Conservation (phyloP, 2,113 vertebrate genomes). For the Anhinga anhinga region DNA sequence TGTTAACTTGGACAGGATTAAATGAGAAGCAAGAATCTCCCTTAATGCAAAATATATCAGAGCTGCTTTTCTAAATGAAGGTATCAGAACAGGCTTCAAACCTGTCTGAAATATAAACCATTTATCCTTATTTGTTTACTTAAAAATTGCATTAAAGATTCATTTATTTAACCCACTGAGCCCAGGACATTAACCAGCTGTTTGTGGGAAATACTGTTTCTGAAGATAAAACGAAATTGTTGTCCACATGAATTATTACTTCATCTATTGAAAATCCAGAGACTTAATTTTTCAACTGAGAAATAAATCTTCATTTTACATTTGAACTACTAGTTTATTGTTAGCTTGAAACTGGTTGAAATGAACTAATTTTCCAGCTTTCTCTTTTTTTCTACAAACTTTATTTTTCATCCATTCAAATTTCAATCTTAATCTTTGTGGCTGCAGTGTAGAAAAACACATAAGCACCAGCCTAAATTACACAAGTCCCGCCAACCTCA, state of each 20-base stretch:
- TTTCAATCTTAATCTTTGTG: not conserved
- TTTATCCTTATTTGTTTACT: not conserved
- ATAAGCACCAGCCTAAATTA: not conserved
- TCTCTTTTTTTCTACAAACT: not conserved
- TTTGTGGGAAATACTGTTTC: not conserved
- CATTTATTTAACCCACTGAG: not conserved
- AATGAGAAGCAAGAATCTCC: not conserved
- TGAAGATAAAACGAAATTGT: not conserved
- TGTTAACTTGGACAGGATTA: not conserved
- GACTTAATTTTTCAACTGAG: not conserved
- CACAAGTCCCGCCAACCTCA: not conserved
- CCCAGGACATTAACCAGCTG: not conserved
- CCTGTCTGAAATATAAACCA: not conserved
- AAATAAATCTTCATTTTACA: not conserved
- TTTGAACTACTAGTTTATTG: not conserved
- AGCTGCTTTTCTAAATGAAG: not conserved
- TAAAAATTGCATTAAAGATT: not conserved
- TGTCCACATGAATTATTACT: not conserved
- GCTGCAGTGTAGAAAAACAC: not conserved
- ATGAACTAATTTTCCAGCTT: not conserved
- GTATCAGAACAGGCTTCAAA: not conserved
- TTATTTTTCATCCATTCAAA: not conserved
- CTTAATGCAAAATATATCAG: not conserved
- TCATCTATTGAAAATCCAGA: not conserved
- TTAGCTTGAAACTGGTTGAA: not conserved